Base-by-base conservation (phyloP, 1,140 invertebrate genomes). In the Sitobion miscanthi region DNA sequence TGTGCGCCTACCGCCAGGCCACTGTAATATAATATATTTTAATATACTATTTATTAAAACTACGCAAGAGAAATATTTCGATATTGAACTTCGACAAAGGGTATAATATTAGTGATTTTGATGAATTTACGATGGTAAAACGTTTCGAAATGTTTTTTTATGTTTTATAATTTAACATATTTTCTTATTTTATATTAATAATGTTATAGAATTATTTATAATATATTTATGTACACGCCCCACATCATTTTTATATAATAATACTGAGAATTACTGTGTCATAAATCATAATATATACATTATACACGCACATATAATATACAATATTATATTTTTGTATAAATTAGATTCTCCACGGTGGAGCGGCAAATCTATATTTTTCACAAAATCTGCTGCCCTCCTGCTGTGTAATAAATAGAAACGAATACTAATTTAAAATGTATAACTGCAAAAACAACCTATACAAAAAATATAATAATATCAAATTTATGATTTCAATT, bases 371-470 rank as follows among this genome's bases (percentile, higher is more conserved):
- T 42, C 21, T 85, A 85, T 85, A 42, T 25, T 85, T 83, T 85
- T 25, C 4, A 25, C 1, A 85, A 25, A 45, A 85, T 11, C 23
- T 42, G 2, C 11, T 42, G 30, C 11, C 21, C 83, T 25, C 83
- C 38, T 45, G 83, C 42, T 11, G 42, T 42, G 42, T n/a, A n/a
- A n/a, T 52, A 52, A 88, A 52, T 54, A 35, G 8, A 88, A 88
- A 54, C n/a, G 25, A 88, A 88, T 49, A 35, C 20, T 88, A 52
- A 88, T 88, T 88, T 54, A 54, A 88, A 52, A 88, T 88, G n/a
- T 88, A 88, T 88, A 54, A 52, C 20, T 52, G 49, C 23, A n/a
- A 77, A 14, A 77, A 77, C n/a, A n/a, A 17, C 30, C 30, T 77
- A 17, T 4, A 77, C n/a, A 20, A 17, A 54, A n/a, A 77, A n/a